A percentile compares a stretch with the other conserved stretches of the same genome.
These are phyloP conservation scores for Sebastes alutus DNA, from an alignment of 2,797 vertebrate species.

Conservation along the genomic window DNA sequence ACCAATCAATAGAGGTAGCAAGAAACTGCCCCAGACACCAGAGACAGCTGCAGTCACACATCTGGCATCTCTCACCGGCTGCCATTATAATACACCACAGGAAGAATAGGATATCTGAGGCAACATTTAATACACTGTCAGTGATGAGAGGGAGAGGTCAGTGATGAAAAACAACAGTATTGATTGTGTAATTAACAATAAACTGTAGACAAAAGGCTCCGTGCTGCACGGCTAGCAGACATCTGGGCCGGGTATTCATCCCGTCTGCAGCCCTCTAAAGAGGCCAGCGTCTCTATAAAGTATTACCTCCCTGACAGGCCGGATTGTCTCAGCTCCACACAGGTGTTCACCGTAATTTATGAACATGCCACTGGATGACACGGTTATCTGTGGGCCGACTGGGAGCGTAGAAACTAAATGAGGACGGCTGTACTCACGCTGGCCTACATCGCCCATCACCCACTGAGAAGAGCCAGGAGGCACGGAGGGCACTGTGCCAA, in stretches of 20 bases:
- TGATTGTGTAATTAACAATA: constrained; percentile 23
- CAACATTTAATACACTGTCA: constrained; percentile 3
- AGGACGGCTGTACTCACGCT: not conserved
- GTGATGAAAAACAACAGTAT: constrained; percentile 7
- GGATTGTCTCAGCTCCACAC: constrained; percentile 31
- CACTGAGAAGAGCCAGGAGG: constrained; percentile 33
- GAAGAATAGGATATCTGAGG: constrained; percentile 7
- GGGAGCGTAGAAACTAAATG: not conserved
- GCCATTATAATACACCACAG: not conserved
- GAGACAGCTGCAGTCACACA: constrained; percentile 44
- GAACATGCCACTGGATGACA: constrained; percentile 50
- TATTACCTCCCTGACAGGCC: constrained; percentile 22
- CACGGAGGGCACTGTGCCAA: constrained; percentile 17
- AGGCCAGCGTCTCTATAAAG: constrained; percentile 30
- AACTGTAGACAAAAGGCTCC: constrained; percentile 12
- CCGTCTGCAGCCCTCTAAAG: not conserved
- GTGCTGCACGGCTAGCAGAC: constrained; percentile 6
- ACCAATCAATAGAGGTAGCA: constrained; percentile 60
- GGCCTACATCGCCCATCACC: constrained; percentile 22
- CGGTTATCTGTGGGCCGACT: constrained; percentile 37
- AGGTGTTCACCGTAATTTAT: constrained; percentile 62
- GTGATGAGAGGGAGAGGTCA: constrained; percentile 3
- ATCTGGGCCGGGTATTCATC: constrained; percentile 6
- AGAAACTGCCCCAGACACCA: constrained; percentile 60
- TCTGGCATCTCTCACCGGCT: constrained; percentile 1